Evolutionary conservation across 2,113 vertebrate species (phyloP), one percentile per base, ranked within the genome.

Genomic region (Caranx melampygus): DNA sequence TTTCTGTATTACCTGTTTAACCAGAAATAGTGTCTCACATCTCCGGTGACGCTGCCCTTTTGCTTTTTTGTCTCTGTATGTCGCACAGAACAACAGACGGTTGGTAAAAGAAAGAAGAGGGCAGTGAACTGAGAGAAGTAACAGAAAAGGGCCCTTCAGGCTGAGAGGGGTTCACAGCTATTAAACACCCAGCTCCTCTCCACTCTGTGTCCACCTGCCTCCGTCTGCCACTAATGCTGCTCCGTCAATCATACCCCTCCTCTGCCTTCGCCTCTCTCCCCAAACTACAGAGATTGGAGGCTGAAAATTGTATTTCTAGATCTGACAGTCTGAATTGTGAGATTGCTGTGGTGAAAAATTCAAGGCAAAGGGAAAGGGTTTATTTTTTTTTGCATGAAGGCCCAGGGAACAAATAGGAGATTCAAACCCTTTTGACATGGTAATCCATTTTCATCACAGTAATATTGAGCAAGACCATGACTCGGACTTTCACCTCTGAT

Each of bases 131-230:
- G 37, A 71, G 6, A 78, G 12, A 26, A 37, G 9, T 21, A 21
- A 59, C 21, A 58, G 20, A 33, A 52, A 71, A 70, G 14, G 51
- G 15, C 61, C 74, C 60, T 26, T 79, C 34, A 34, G 40, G 40
- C 40, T 42, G 40, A 42, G n/a, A 59, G 34, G n/a, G 12, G 0
- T 72, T 78, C 55, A 59, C 79, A 78, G 79, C 57, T 82, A 82
- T 62, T 71, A 79, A 78, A 75, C 73, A 59, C 64, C 67, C 75
- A 34, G 7, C 37, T 76, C 26, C 35, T 60, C 10, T 42, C 33
- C 5, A 6, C 15, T 57, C 15, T 33, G 55, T n/a, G 34, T 31
- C 63, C 40, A 34, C 34, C 62, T 59, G 18, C 13, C 63, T 72
- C 59, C 73, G 62, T 76, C 65, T 75, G 49, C 12, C 26, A 62